Percentiles rank a stretch among this genome's conserved stretches.
Conservation (phyloP, 1,140 invertebrate species). For the Plectrocnemia conspersa region DNA sequence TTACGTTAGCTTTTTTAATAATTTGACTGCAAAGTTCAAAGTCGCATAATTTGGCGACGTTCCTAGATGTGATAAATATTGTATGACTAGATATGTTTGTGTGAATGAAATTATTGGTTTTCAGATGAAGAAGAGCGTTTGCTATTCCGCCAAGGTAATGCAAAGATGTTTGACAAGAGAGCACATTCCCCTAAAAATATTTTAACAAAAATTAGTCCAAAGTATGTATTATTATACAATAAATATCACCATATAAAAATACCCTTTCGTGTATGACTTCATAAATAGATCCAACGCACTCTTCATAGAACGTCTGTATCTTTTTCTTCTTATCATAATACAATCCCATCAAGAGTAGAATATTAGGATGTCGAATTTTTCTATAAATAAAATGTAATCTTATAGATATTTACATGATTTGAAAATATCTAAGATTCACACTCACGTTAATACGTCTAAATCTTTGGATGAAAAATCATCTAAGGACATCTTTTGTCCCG, state of each 20-base stretch:
- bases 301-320: slow-evolving; percentile 46
- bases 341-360: slow-evolving; percentile 48
- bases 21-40: slow-evolving; percentile 40
- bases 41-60: slow-evolving; percentile 44
- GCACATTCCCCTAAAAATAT: slow-evolving; percentile 40
- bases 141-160: slow-evolving; percentile 44
- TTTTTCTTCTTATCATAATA: slow-evolving; percentile 43
- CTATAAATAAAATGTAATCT: slow-evolving; percentile 36
- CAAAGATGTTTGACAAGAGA: slow-evolving; percentile 43
- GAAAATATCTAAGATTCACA: neutral
- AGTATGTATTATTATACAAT: slow-evolving; percentile 5
- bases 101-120: slow-evolving; percentile 47
- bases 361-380: slow-evolving; percentile 50
- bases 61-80: slow-evolving; percentile 42
- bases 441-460: slow-evolving; percentile 20
- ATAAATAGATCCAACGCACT: slow-evolving; percentile 42
- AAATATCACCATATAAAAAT: no score
- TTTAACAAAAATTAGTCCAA: neutral
- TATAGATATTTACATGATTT: slow-evolving; percentile 1
- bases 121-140: slow-evolving; percentile 44
- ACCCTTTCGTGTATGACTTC: slow-evolving; percentile 46
- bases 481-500: neutral
- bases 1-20: slow-evolving; percentile 1
- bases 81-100: slow-evolving; percentile 42
- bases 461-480: slow-evolving; percentile 4